These are phyloP conservation scores for Spea bombifrons DNA, from an alignment of 2,113 vertebrate species.

Conservation along the genomic window DNA sequence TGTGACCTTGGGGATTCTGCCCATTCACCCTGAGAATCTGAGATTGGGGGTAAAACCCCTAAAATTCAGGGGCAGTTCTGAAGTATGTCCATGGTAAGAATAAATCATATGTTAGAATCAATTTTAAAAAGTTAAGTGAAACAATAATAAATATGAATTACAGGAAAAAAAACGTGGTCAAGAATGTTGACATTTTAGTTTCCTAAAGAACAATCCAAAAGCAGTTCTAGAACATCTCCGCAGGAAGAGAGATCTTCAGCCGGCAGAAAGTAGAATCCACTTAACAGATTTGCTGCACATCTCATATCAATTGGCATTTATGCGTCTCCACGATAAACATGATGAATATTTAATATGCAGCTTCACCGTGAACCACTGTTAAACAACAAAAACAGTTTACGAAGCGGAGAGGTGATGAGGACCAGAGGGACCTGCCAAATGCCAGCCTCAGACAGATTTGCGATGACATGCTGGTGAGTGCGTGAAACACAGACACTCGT, in stretches of 20 bases:
- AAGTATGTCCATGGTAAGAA: too few species aligned
- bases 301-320: slow-evolving; percentile 37
- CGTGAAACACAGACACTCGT: slow-evolving; percentile 22
- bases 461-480: slow-evolving; percentile 13
- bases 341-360: slow-evolving; percentile 44
- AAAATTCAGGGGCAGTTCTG: too few species aligned
- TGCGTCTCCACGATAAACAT: slow-evolving; percentile 43
- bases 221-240: not conserved
- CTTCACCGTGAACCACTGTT: slow-evolving; percentile 33
- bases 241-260: not conserved
- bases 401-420: slow-evolving; percentile 37
- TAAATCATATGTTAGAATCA: too few species aligned
- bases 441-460: slow-evolving; percentile 23
- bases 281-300: slow-evolving; percentile 30
- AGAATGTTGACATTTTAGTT: too few species aligned
- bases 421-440: slow-evolving; percentile 37
- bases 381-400: slow-evolving; percentile 46
- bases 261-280: slow-evolving; percentile 17
- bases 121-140: too few species aligned
- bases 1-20: too few species aligned
- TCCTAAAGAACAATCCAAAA: too few species aligned
- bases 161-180: too few species aligned
- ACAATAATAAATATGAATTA: too few species aligned
- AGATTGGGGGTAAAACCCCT: too few species aligned
- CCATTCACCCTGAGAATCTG: too few species aligned